These are phyloP conservation scores for Ametastegia equiseti DNA, from an alignment of 2,888 invertebrate genomes.

Conservation along the genomic window DNA sequence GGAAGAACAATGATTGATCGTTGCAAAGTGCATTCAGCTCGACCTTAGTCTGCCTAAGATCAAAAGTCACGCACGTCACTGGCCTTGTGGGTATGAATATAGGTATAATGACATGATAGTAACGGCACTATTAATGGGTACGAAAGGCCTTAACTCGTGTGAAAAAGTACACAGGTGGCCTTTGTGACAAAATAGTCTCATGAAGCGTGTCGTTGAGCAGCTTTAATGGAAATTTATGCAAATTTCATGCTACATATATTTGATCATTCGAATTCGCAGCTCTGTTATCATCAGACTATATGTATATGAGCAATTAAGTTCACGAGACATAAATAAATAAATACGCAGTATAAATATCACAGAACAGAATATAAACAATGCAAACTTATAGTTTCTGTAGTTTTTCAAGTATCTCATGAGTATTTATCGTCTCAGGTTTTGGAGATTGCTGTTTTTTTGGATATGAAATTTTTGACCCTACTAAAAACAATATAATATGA, in stretches of 20 bases:
- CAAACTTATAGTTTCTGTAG: too few species aligned
- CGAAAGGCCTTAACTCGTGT: not conserved
- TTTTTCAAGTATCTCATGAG: too few species aligned
- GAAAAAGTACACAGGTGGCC: not conserved
- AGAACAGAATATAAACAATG: not conserved
- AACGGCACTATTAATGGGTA: not conserved
- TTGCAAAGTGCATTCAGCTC: not conserved
- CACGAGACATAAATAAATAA: not conserved
- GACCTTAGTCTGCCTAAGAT: slow-evolving; percentile 10
- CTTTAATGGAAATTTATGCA: slow-evolving; percentile 22
- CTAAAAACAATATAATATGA: too few species aligned
- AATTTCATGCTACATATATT: slow-evolving; percentile 3
- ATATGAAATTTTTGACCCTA: too few species aligned
- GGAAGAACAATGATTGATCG: not conserved
- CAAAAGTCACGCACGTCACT: slow-evolving; percentile 25
- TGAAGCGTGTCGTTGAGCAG: not conserved
- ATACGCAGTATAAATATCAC: not conserved
- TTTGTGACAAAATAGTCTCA: slow-evolving; percentile 22
- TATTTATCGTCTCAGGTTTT: too few species aligned
- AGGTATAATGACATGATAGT: too few species aligned
- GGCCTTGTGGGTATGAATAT: not conserved
- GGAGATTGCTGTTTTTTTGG: too few species aligned
- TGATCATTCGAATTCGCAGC: slow-evolving; percentile 2
- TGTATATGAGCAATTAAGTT: not conserved
- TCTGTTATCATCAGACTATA: not conserved